Base-by-base conservation (phyloP, 2,113 vertebrate species). In the Psittacula cyanocephala region DNA sequence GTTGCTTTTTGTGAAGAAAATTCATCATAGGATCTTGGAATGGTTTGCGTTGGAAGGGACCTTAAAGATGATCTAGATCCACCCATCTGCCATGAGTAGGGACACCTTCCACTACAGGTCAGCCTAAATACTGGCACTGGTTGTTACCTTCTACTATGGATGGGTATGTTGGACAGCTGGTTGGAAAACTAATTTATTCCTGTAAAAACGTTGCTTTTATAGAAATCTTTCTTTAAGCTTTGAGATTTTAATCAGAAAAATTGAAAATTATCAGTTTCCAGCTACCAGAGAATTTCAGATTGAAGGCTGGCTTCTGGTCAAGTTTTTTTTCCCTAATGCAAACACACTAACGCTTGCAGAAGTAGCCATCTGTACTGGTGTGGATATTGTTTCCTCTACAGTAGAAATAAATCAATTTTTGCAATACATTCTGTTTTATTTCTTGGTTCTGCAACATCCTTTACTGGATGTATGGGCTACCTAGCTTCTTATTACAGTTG, bases 131-230 rank as follows among this genome's bases (percentile, higher is more conserved):
- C 43, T 57, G 52, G 27, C 65, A 44, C 50, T 16, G 6, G 46
- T 81, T 91, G 68, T 60, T 94, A 68, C 20, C 23, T 59, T 31
- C 55, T 81, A 3, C 53, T 50, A 23, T 67, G 71, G 53, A 80
- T 44, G 7, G 74, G 41, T 41, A 19, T 93, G 52, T 72, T 91
- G 78, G 65, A 88, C 35, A 77, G 17, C 44, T 93, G 1, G 1
- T 37, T 88, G 77, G 65, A 92, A 94, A 76, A 92, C 57, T 50
- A 77, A 90, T 90, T 91, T 81, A 57, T 80, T 95, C 24, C 33
- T 67, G 19, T 78, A 31, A 77, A 91, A 94, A 29, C 17, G 37
- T 37, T 69, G 22, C 19, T 75, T 69, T 81, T 86, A 57, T 27
- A 81, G 47, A 86, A 80, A 37, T 47, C 18, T 47, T 62, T 77